A percentile compares a stretch with the other conserved stretches of the same genome.
These are phyloP conservation scores for Forbesichthys agassizii DNA, from an alignment of 2,113 vertebrate genomes.

Conservation along the genomic window DNA sequence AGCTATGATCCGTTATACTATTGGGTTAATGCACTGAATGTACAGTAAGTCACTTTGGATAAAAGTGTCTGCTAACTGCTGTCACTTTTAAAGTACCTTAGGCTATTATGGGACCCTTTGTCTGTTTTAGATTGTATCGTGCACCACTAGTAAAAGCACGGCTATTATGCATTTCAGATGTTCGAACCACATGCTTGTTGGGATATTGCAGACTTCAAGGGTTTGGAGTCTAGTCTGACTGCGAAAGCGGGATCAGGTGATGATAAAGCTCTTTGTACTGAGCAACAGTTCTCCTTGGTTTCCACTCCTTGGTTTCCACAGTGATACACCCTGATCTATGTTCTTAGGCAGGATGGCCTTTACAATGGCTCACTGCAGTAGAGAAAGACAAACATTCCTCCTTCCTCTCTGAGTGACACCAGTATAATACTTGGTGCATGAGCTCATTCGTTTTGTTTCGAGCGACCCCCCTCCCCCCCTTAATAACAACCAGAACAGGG, in stretches of 20 bases:
- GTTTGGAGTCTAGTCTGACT: too few species aligned
- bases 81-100: too few species aligned
- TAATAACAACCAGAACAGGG: slow-evolving; percentile 68
- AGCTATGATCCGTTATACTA: too few species aligned
- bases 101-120: too few species aligned
- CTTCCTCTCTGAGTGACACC: slow-evolving; percentile 55
- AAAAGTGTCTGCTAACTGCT: too few species aligned
- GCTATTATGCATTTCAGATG: not conserved
- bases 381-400: slow-evolving; percentile 59
- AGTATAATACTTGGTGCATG: slow-evolving; percentile 59
- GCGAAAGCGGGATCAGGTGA: slow-evolving; percentile 13
- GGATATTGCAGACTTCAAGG: too few species aligned
- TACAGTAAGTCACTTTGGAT: too few species aligned
- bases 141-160: not conserved
- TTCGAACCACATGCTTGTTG: slow-evolving; percentile 1
- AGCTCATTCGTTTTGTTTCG: slow-evolving; percentile 71
- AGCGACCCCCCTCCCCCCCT: slow-evolving; percentile 20
- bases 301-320: not conserved
- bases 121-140: not conserved
- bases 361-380: slow-evolving; percentile 37
- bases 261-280: slow-evolving; percentile 8
- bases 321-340: slow-evolving; percentile 36
- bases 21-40: too few species aligned
- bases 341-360: slow-evolving; percentile 26
- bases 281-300: slow-evolving; percentile 19